A percentile compares a stretch with the other conserved stretches of the same genome.
Conservation (phyloP, 2,113 vertebrate species). For the Psephotus haematonotus region DNA sequence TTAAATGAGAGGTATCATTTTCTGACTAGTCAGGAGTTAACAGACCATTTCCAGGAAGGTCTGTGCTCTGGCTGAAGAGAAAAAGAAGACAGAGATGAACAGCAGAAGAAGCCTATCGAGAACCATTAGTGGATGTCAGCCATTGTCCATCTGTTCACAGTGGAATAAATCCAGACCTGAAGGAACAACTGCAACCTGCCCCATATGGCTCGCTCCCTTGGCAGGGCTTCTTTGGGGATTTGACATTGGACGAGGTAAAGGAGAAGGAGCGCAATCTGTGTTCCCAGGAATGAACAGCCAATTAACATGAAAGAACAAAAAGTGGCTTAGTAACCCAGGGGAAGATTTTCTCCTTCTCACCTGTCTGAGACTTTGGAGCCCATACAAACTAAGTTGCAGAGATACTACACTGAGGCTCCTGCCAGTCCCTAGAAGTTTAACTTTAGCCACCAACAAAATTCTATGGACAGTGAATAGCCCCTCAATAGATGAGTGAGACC, state of each 20-base stretch:
- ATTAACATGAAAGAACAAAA: constrained; percentile 24
- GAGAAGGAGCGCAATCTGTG: constrained; percentile 13
- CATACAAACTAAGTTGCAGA: neutral
- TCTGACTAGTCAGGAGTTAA: neutral
- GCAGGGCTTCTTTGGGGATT: constrained; percentile 40
- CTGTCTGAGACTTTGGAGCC: neutral
- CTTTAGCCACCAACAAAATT: neutral
- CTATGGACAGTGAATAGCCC: neutral
- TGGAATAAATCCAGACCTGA: constrained; percentile 68
- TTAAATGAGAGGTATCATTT: neutral
- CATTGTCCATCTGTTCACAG: constrained; percentile 66
- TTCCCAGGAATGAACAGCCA: neutral
- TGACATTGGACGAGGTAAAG: constrained; percentile 57
- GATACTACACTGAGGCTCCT: neutral
- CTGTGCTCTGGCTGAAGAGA: constrained; percentile 5
- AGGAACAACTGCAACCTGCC: constrained; percentile 63
- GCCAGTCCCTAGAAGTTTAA: neutral
- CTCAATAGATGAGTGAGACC: neutral
- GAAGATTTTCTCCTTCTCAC: constrained; percentile 17
- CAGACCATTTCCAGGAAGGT: constrained; percentile 3
- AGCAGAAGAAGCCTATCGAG: constrained; percentile 43
- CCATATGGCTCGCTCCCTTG: constrained; percentile 37
- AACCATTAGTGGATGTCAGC: constrained; percentile 56
- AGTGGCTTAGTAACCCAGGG: constrained; percentile 2
- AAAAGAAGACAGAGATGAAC: constrained; percentile 23